A percentile compares a stretch with the other conserved stretches of the same genome.
Conservation (phyloP, 2,888 invertebrate genomes). For the Malacosoma neustria region DNA sequence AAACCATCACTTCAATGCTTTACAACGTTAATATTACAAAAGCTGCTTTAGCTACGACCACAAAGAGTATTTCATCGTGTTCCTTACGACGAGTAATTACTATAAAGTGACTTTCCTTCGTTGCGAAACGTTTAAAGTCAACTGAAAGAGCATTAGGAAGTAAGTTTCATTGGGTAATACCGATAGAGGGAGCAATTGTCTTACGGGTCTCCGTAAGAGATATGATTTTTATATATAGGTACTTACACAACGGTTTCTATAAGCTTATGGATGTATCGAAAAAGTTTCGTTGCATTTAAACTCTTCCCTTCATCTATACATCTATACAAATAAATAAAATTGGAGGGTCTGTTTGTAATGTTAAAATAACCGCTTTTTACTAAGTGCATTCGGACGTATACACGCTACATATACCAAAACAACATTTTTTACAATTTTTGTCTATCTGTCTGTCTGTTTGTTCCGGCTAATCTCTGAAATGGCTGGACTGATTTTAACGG, state of each 20-base stretch:
- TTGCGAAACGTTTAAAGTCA: conserved; percentile 2
- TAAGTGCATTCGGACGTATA: no score
- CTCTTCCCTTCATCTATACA: no score
- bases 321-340: no score
- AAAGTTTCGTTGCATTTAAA: no score
- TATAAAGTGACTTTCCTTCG: background rate
- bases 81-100: background rate
- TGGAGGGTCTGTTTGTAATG: no score
- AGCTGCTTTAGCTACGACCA: background rate
- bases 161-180: conserved; percentile 3
- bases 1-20: background rate
- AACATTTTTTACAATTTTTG: no score
- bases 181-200: conserved; percentile 22
- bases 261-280: no score
- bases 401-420: no score
- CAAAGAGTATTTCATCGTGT: background rate
- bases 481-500: no score
- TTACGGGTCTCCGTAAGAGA: conserved; percentile 20
- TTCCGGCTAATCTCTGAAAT: no score
- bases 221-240: conserved; percentile 36
- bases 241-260: conserved; percentile 32
- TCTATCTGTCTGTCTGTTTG: no score
- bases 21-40: background rate
- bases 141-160: conserved; percentile 1
- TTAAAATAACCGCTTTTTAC: no score